Evolutionary conservation across 2,797 vertebrate species (phyloP).

Genomic region (Harpagifer antarcticus): DNA sequence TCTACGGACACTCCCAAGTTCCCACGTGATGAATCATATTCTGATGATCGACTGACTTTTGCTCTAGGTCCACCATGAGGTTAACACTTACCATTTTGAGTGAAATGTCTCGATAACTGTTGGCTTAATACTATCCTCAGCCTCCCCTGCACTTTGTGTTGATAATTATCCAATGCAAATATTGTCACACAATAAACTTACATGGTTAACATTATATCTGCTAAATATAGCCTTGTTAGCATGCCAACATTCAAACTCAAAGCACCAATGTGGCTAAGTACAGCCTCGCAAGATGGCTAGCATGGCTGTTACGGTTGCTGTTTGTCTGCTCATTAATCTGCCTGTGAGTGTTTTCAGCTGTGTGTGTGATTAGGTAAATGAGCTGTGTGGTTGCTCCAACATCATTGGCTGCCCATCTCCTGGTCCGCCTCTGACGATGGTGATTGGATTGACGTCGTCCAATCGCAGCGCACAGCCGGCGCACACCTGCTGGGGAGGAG

Average conservation of each 20-base stretch:
- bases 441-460: too few species aligned
- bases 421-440: too few species aligned
- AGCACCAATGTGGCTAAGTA: not conserved
- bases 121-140: not conserved
- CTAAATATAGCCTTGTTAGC: constrained; percentile 5
- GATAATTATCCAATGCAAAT: not conserved
- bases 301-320: too few species aligned
- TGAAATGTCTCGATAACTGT: not conserved
- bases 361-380: too few species aligned
- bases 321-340: too few species aligned
- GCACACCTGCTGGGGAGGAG: too few species aligned
- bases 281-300: not conserved
- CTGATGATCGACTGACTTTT: not conserved
- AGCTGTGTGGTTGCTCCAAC: too few species aligned
- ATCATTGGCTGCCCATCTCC: too few species aligned
- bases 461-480: too few species aligned
- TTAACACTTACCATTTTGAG: not conserved
- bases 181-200: not conserved
- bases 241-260: not conserved
- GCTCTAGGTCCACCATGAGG: not conserved
- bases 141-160: not conserved
- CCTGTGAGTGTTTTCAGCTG: too few species aligned
- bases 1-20: not conserved
- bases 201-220: not conserved
- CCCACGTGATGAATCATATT: not conserved